Evolutionary conservation across 1,140 invertebrate genomes (phyloP).

Genomic region (Eupristina koningsbergeri): DNA sequence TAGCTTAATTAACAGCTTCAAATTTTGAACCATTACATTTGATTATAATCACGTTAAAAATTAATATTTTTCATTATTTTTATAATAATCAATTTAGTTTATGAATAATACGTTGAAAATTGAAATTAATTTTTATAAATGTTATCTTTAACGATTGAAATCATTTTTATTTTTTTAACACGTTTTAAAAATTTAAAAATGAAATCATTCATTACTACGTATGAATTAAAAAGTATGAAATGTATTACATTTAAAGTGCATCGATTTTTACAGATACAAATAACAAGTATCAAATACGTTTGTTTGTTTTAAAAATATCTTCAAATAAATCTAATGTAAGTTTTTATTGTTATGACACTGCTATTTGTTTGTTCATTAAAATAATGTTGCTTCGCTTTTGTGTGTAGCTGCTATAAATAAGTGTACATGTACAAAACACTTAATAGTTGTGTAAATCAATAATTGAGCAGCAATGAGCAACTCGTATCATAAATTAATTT

Average conservation of each 20-base stretch:
- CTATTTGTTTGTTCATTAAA: conserved; percentile 45
- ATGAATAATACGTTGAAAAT: neutral
- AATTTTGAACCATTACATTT: neutral
- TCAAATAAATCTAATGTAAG: conserved; percentile 46
- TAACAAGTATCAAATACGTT: conserved; percentile 46
- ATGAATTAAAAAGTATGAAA: conserved; percentile 18
- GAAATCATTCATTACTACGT: neutral
- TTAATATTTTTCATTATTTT: neutral
- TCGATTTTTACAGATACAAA: conserved; percentile 48
- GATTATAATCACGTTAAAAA: neutral
- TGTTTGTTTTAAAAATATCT: conserved; percentile 48
- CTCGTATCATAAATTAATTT: conserved; percentile 23
- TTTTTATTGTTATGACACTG: conserved; percentile 44
- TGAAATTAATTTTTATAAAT: too few relatives aligned
- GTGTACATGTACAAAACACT: conserved; percentile 40
- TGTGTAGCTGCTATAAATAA: conserved; percentile 44
- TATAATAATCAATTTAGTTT: neutral
- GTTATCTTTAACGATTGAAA: too few relatives aligned
- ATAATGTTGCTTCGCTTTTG: conserved; percentile 47
- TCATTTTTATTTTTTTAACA: too few relatives aligned
- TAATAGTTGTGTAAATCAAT: conserved; percentile 26
- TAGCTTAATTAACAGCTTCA: conserved; percentile 39
- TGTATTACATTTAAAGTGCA: conserved; percentile 44
- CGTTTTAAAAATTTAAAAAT: neutral
- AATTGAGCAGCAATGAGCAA: conserved; percentile 32